Base-by-base conservation (phyloP, 2,113 vertebrate genomes). In the Sylvia atricapilla region DNA sequence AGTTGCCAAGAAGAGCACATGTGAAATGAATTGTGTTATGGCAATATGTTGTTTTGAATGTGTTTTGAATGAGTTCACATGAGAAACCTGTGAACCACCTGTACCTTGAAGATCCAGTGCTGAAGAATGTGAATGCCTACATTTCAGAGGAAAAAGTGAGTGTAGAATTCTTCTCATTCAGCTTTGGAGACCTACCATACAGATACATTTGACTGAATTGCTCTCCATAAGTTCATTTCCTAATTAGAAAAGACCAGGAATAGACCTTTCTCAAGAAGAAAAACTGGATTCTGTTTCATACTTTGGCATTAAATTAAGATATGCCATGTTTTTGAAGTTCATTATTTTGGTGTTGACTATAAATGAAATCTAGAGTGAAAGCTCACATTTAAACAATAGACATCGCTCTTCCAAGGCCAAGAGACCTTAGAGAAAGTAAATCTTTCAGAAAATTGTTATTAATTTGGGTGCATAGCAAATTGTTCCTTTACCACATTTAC, bases 51-150 rank as follows among this genome's bases (percentile, higher is more conserved):
- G 10, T 37, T 90, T 87, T 0, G 0, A 43, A 69, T 25, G 41
- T 39, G 10, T 37, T 90, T 87, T 0, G 0, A 43, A 69, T 25
- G 10, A 73, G 4, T 69, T 84, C 30, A 35, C 23, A 13, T 28
- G 33, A 77, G 53, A 77, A 64, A 59, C 13, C 5, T 60, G 10
- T 0, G 0, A 33, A n/a, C 5, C 59, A 21, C 10, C 15, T 74
- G 16, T 75, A 69, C 23, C 16, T 77, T 73, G 27, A 81, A 79
- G 18, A 59, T 23, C 22, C 31, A 67, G 7, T 27, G 20, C 12
- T 46, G 52, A 94, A 73, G 21, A 79, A 72, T 7, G 15, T 35
- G 22, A 76, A 23, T 58, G 31, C 43, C 41, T 41, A 9, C 4
- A 5, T 53, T 56, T 53, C 62, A n/a, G 14, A 64, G 10, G 9